A percentile compares a stretch with the other conserved stretches of the same genome.
Conservation (phyloP, 2,888 invertebrate genomes). For the Steinernema carpocapsae region DNA sequence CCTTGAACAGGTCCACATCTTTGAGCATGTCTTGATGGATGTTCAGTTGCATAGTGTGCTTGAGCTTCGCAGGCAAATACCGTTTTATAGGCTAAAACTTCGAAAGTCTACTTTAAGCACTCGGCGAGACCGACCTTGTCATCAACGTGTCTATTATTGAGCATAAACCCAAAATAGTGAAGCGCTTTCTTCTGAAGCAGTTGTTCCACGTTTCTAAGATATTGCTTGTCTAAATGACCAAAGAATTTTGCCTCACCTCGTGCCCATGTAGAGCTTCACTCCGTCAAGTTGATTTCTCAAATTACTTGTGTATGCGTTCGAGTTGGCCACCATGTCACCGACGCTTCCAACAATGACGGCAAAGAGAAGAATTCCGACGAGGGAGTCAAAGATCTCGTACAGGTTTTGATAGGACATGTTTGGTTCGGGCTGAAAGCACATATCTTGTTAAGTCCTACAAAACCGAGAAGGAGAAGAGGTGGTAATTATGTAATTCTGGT, state of each 20-base stretch:
- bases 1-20: slow-evolving; percentile 35
- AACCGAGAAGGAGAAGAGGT: no score
- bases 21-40: slow-evolving; percentile 36
- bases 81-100: slow-evolving; percentile 30
- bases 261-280: slow-evolving; percentile 40
- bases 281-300: slow-evolving; percentile 34
- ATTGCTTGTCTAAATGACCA: background rate
- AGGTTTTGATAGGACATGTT: slow-evolving; percentile 49
- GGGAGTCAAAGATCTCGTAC: slow-evolving; percentile 53
- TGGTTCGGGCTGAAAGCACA: slow-evolving; percentile 51
- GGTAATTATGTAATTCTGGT: no score
- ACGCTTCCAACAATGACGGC: slow-evolving; percentile 58
- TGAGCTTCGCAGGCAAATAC: slow-evolving; percentile 27
- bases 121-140: slow-evolving; percentile 29
- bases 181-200: slow-evolving; percentile 39
- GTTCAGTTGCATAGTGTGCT: slow-evolving; percentile 10
- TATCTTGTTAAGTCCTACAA: no score
- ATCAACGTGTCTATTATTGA: slow-evolving; percentile 35
- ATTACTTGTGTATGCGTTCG: slow-evolving; percentile 39
- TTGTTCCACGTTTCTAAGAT: slow-evolving; percentile 6
- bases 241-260: slow-evolving; percentile 9
- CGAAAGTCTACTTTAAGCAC: no score
- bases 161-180: slow-evolving; percentile 37
- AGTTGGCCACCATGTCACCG: slow-evolving; percentile 42
- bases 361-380: slow-evolving; percentile 55